Percentiles rank a stretch among this genome's conserved stretches.
These are phyloP conservation scores for Halcyon malimbica DNA, from an alignment of 2,113 vertebrate species.

Conservation along the genomic window DNA sequence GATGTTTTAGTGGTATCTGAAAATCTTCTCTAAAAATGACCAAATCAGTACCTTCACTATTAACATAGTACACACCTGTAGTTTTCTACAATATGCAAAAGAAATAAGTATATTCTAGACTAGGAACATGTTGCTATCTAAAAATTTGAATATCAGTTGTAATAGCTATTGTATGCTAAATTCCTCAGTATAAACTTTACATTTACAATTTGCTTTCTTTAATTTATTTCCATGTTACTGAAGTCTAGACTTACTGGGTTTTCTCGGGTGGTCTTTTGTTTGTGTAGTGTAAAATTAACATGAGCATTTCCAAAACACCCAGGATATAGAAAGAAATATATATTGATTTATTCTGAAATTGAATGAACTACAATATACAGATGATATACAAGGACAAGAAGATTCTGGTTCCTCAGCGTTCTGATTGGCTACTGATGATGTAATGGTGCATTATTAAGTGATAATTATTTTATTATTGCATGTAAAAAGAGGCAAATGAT, in stretches of 20 bases:
- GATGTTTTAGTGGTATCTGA: neutral
- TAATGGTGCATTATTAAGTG: conserved; percentile 1
- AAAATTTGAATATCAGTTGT: neutral
- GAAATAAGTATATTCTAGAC: neutral
- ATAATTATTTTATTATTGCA: conserved; percentile 23
- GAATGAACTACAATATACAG: neutral
- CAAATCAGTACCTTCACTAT: neutral
- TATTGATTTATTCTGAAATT: neutral
- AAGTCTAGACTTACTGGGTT: neutral
- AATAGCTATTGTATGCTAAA: neutral
- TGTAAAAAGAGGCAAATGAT: conserved; percentile 20
- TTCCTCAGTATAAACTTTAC: neutral
- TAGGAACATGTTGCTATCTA: neutral
- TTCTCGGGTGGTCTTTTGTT: neutral
- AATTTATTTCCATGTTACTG: neutral
- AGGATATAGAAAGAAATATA: neutral
- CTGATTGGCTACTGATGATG: neutral
- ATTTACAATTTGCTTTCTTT: neutral
- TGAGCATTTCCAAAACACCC: neutral
- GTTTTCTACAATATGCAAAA: neutral
- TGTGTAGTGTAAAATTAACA: neutral
- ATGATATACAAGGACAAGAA: neutral
- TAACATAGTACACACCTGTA: neutral
- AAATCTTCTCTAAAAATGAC: neutral
- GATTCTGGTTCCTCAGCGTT: neutral